phyloP scores from a whole-genome alignment of 2,797 vertebrate genomes.

The Syngnathus acus region DNA sequence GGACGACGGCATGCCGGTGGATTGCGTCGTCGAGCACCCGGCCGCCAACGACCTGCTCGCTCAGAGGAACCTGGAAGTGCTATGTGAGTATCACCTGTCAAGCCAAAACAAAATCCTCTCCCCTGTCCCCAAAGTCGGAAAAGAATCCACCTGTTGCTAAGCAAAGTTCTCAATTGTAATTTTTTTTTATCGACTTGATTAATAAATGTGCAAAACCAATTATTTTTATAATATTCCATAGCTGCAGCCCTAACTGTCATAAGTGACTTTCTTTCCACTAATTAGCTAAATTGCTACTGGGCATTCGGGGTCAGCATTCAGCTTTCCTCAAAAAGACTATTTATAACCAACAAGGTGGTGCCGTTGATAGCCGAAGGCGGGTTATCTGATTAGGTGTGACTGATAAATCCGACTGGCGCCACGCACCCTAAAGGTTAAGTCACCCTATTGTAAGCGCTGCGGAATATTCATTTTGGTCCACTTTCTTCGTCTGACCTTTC shows the following conservation, averaged over 20 bases:
- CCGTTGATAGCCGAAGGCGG: background rate
- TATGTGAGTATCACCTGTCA: slow-evolving; percentile 74
- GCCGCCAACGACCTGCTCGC: slow-evolving; percentile 91
- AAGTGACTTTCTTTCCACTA: background rate
- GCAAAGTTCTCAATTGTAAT: background rate
- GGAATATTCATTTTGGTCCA: slow-evolving; percentile 62
- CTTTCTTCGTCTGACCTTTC: slow-evolving; percentile 75
- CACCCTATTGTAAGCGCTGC: slow-evolving; percentile 65
- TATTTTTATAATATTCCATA: too few species aligned
- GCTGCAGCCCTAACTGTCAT: too few species aligned
- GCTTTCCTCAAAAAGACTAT: background rate
- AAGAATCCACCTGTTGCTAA: background rate
- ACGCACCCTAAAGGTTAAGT: slow-evolving; percentile 62
- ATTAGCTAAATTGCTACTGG: background rate
- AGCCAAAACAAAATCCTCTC: too few species aligned
- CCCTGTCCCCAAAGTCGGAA: background rate
- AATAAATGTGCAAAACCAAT: background rate
- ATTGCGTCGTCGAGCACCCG: slow-evolving; percentile 95
- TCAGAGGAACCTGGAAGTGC: slow-evolving; percentile 91
- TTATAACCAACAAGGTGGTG: background rate
- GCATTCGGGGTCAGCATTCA: background rate
- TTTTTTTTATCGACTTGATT: background rate
- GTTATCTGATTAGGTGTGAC: slow-evolving; percentile 46
- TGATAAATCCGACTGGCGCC: slow-evolving; percentile 43
- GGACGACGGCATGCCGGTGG: slow-evolving; percentile 88